Evolutionary conservation across 2,113 vertebrate species (phyloP), one percentile per base, ranked within the genome.

Genomic region (Ginglymostoma cirratum): DNA sequence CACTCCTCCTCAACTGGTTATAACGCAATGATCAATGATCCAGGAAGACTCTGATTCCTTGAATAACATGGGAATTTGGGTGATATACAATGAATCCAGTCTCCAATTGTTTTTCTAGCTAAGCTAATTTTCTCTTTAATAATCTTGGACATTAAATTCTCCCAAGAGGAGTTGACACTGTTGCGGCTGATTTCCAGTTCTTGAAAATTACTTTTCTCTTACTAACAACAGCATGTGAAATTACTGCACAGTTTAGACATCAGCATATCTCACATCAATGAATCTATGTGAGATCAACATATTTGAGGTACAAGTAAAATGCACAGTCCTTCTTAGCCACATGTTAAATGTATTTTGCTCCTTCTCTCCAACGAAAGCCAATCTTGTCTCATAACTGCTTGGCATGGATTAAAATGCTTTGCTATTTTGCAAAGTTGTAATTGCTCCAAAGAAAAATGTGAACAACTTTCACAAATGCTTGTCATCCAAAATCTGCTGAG

Each of bases 131-230:
- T 92, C 30, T 66, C 55, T 92, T 92, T 92, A 92, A 65, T 92
- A 92, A 92, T 92, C 89, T n/a, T 65, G 89, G 65, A 61, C 30
- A 92, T 92, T 92, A 92, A 92, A 65, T 92, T 92, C 30, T 65
- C 55, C 65, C 55, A 66, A 65, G n/a, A 17, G 89, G 55, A 92
- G 19, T 92, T 92, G 55, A 34, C 55, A 92, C 21, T 34, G 21
- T 92, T 92, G 66, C 55, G n/a, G 34, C n/a, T 66, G 89, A 92
- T 65, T 34, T 65, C 55, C 14, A 92, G n/a, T 66, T 92, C n/a
- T 92, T 34, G 30, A 92, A 66, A 65, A 92, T 92, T 65, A 92
- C 55, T 66, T 38, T n/a, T 65, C 3, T n/a, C 65, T 8, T 92
- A 66, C n/a, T 92, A 92, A 92, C n/a, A 27, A 92, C 89, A 55